Conservation (phyloP, 2,113 vertebrate species). For the Holacanthus passer region DNA sequence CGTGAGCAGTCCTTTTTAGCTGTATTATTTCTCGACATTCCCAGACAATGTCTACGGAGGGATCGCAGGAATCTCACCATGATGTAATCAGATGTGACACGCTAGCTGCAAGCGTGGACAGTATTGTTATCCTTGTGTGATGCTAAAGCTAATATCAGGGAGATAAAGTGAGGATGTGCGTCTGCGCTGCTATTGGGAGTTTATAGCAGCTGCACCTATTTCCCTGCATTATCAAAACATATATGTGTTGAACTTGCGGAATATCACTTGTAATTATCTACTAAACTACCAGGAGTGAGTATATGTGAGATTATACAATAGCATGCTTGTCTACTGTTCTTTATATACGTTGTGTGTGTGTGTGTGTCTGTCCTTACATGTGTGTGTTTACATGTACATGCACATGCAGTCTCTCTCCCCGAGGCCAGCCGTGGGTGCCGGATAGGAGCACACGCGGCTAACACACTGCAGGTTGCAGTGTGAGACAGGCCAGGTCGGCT, state of each 20-base stretch:
- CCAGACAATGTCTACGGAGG: conserved; percentile 73
- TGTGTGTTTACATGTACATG: conserved; percentile 4
- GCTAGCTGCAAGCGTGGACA: conserved; percentile 39
- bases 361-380: conserved; percentile 17
- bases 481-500: conserved; percentile 82
- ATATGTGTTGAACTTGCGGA: conserved; percentile 1
- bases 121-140: conserved; percentile 45
- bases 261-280: conserved; percentile 9
- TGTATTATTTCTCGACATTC: conserved; percentile 70
- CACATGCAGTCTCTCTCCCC: conserved; percentile 21
- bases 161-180: not conserved
- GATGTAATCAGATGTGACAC: conserved; percentile 74
- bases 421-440: conserved; percentile 53
- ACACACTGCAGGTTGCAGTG: conserved; percentile 77
- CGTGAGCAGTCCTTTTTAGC: conserved; percentile 65
- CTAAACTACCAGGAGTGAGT: not conserved
- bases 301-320: conserved; percentile 10
- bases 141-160: conserved; percentile 23
- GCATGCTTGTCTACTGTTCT: conserved; percentile 31
- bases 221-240: not conserved
- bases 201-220: not conserved
- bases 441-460: conserved; percentile 72
- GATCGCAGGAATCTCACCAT: conserved; percentile 65
- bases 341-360: conserved; percentile 8
- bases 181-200: not conserved